phyloP scores from a whole-genome alignment of 1,140 invertebrate species.

The Elysia chlorotica region DNA sequence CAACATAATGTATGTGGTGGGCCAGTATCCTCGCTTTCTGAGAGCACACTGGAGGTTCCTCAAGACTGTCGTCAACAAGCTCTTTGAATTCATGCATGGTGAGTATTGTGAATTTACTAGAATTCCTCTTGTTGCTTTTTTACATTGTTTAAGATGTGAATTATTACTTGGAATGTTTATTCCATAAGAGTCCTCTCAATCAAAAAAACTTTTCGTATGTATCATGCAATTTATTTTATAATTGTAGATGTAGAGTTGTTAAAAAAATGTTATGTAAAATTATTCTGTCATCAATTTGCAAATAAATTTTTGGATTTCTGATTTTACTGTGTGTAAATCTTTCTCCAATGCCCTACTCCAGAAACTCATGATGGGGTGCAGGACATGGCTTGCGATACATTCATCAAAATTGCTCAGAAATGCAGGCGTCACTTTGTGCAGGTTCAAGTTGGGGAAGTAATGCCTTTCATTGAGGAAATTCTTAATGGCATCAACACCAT shows the following conservation, averaged over 20 bases:
- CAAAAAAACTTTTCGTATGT: no score
- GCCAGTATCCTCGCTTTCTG: slow-evolving; percentile 98
- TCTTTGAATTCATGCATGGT: slow-evolving; percentile 99
- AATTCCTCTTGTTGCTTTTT: not conserved
- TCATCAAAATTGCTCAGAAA: slow-evolving; percentile 99
- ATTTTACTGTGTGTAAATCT: no score
- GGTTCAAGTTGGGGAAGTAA: slow-evolving; percentile 92
- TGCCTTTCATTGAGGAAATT: slow-evolving; percentile 99
- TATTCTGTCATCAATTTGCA: no score
- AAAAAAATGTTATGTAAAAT: no score
- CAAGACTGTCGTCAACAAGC: slow-evolving; percentile 99
- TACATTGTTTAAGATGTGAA: no score
- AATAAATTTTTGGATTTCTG: no score
- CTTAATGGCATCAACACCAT: slow-evolving; percentile 93
- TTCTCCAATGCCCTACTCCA: no score
- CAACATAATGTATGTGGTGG: slow-evolving; percentile 99
- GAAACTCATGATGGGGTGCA: slow-evolving; percentile 98
- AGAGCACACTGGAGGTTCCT: slow-evolving; percentile 99
- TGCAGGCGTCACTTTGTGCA: slow-evolving; percentile 97
- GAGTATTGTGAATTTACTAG: not conserved
- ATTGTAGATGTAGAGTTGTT: no score
- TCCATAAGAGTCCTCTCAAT: no score
- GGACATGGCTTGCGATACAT: slow-evolving; percentile 99
- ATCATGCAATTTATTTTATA: no score
- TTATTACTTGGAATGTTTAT: no score